Conservation (phyloP, 2,113 vertebrate genomes). For the Macrotus californicus region DNA sequence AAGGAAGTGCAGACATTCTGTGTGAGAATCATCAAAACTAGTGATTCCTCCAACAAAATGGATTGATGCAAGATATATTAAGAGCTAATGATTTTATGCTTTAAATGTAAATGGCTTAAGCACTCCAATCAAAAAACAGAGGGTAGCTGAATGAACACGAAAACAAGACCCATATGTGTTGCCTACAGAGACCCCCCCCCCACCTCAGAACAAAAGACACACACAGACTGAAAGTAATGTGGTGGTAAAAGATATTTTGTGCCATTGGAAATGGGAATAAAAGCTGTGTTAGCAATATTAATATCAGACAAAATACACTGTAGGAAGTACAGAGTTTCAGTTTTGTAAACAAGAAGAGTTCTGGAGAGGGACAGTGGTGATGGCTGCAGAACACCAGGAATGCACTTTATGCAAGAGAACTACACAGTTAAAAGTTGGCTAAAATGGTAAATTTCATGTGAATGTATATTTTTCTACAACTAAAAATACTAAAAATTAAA, state of each 20-base stretch:
- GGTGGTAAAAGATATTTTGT: neutral
- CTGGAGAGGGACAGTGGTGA: neutral
- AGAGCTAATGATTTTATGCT: neutral
- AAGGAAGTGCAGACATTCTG: neutral
- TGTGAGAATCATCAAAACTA: neutral
- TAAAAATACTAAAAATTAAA: neutral
- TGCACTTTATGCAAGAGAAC: neutral
- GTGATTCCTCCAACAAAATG: neutral
- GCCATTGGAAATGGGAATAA: neutral
- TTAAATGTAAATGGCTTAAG: neutral
- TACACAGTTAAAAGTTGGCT: neutral
- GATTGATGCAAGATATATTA: neutral
- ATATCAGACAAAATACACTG: neutral
- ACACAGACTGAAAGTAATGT: neutral
- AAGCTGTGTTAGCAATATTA: neutral
- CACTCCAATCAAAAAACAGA: neutral
- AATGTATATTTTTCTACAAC: neutral
- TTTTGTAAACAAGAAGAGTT: neutral
- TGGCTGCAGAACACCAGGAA: neutral
- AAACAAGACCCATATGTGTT: neutral
- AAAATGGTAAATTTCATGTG: neutral
- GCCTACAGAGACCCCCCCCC: neutral
- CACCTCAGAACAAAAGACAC: neutral
- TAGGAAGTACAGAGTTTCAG: neutral
- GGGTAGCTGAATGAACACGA: neutral